phyloP scores from a whole-genome alignment of 2,797 vertebrate genomes.

The Phaenicophaeus curvirostris region DNA sequence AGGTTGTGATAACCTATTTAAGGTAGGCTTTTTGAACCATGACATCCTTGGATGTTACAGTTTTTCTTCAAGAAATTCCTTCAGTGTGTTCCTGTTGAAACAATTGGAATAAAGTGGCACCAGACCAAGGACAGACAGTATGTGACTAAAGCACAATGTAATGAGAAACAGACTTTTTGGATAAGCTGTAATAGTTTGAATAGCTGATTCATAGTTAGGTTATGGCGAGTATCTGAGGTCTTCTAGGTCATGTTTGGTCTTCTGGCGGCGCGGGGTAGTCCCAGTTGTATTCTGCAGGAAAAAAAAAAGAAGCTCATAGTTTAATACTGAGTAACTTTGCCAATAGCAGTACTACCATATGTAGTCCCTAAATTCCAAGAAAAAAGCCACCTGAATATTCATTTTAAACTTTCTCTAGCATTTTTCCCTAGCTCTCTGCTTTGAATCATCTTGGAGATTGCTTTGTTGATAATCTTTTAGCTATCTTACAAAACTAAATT shows the following conservation, averaged over 20 bases:
- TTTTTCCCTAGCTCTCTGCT: neutral
- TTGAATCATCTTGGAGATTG: neutral
- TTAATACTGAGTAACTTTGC: neutral
- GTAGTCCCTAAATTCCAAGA: neutral
- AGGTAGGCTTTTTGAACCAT: neutral
- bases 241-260: neutral
- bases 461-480: neutral
- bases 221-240: neutral
- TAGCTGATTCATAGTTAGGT: neutral
- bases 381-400: neutral
- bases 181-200: neutral
- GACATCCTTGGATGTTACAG: neutral
- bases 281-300: neutral
- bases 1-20: neutral
- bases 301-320: neutral
- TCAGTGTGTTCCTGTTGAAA: constrained; percentile 18
- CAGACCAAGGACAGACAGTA: constrained; percentile 34
- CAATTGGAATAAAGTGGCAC: constrained; percentile 22
- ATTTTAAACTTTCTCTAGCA: neutral
- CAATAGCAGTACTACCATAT: neutral
- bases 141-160: constrained; percentile 16
- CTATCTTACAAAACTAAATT: neutral
- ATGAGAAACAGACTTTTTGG: constrained; percentile 17
- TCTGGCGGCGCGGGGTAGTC: neutral
- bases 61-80: constrained; percentile 30